These are phyloP conservation scores for Drosophila ambigua DNA, from an alignment of 1,140 invertebrate genomes.

Conservation along the genomic window DNA sequence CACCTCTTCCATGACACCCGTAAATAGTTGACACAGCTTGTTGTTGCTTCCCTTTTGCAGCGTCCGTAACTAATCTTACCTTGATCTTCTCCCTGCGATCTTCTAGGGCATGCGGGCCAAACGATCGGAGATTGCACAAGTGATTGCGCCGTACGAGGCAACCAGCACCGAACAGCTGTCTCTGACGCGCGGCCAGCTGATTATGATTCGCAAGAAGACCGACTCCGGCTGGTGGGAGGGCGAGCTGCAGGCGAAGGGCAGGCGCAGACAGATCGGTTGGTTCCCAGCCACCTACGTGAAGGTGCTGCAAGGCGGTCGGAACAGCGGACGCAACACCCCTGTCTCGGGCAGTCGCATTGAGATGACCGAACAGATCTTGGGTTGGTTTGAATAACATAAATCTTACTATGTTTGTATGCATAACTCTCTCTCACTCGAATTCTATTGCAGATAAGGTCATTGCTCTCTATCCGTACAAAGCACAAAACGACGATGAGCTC, in stretches of 20 bases:
- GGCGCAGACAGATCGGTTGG: constrained; percentile 97
- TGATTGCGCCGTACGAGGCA: constrained; percentile 94
- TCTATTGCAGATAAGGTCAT: constrained; percentile 92
- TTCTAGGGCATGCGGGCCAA: constrained; percentile 86
- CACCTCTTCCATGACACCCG: constrained; percentile 84
- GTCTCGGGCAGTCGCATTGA: constrained; percentile 85
- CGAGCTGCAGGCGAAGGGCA: constrained; percentile 98
- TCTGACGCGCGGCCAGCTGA: constrained; percentile 95
- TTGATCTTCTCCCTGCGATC: background rate
- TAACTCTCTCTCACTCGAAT: too few species aligned
- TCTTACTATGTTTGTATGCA: too few species aligned
- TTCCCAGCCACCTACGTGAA: constrained; percentile 99
- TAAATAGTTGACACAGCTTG: constrained; percentile 76
- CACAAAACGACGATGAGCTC: constrained; percentile 97
- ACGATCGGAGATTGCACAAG: constrained; percentile 94
- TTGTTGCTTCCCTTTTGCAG: background rate
- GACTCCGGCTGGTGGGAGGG: constrained; percentile 99
- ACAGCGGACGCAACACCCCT: constrained; percentile 90
- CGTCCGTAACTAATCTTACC: constrained; percentile 1
- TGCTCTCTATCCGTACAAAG: constrained; percentile 95
- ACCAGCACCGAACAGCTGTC: constrained; percentile 95
- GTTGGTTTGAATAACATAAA: constrained; percentile 40
- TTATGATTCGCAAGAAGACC: constrained; percentile 98
- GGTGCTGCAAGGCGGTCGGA: constrained; percentile 87
- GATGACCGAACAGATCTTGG: constrained; percentile 85